Evolutionary conservation across 2,113 vertebrate genomes (phyloP), one percentile per base, ranked within the genome.

Genomic region (Damaliscus lunatus): DNA sequence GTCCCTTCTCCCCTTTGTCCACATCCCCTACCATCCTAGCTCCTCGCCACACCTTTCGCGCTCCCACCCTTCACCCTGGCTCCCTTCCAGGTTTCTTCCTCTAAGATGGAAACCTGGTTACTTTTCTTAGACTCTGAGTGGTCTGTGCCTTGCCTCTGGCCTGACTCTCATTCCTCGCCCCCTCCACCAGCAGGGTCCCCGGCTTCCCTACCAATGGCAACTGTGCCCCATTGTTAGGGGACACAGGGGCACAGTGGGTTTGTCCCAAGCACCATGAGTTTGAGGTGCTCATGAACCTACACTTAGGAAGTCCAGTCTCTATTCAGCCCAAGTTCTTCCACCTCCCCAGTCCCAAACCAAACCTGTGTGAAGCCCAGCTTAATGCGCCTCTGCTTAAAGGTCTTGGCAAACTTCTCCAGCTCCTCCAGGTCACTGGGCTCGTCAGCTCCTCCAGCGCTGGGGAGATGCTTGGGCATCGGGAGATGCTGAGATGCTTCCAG

Each of bases 351-450:
- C 53, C 27, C 8, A 53, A 52, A 84, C 52, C 96, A 60, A 67
- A 99, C 99, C 99, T 99, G 99, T 0, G 99, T 99, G 98, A 99
- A 99, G 13, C 99, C 99, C 96, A 99, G 98, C 97, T 99, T 99
- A 98, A 99, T 99, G 96, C 99, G 99, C 98, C 99, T 99, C 83
- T 99, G 99, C 95, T 99, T 99, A 98, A 99, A 99, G 16, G 99
- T 99, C 98, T 99, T 99, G 19, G 99, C 99, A 91, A 99, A 99
- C 98, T 99, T 99, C 62, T 99, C 99, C 95, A 99, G 99, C 92
- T 99, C 99, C 97, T 99, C 99, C 92, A 99, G 99, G 92, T 99
- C 99, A 11, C 99, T 99, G 97, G 99, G 99, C 84, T 99, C 99
- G 3, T 99, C 99, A 0, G 99, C 98, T 0, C 99, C 99, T 3